Evolutionary conservation across 1,140 invertebrate genomes (phyloP).

Genomic region (Scaptomyza hsui): DNA sequence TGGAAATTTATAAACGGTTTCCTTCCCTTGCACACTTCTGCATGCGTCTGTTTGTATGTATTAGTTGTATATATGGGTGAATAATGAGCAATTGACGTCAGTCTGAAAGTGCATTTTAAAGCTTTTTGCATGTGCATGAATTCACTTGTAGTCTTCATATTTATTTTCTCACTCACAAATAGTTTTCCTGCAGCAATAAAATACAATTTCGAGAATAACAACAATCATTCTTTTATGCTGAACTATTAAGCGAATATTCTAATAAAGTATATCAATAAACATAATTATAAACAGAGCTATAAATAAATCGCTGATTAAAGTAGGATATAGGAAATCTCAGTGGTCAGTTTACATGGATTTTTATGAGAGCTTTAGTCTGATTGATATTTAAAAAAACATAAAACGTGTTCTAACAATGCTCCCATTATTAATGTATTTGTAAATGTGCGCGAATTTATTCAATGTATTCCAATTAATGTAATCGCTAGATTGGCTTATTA

Average conservation of each 20-base stretch:
- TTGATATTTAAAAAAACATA: conserved; percentile 10
- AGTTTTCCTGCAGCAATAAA: background rate
- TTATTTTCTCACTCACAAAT: background rate
- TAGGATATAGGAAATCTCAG: background rate
- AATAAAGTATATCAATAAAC: too few relatives aligned
- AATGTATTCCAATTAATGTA: conserved; percentile 41
- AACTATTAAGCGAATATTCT: too few relatives aligned
- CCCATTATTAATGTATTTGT: conserved; percentile 26
- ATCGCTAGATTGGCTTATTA: conserved; percentile 31
- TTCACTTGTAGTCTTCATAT: conserved; percentile 1
- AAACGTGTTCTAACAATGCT: conserved; percentile 22
- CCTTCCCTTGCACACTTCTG: background rate
- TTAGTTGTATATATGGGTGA: conserved; percentile 1
- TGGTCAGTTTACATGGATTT: background rate
- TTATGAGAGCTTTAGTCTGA: background rate
- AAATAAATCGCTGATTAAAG: background rate
- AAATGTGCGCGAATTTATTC: conserved; percentile 14
- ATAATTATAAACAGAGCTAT: background rate
- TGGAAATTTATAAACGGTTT: conserved; percentile 5
- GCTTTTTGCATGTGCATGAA: background rate
- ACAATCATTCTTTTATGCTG: background rate
- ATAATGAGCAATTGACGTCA: conserved; percentile 38
- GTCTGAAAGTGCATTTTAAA: conserved; percentile 5
- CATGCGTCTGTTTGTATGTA: conserved; percentile 2
- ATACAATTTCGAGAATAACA: background rate